phyloP scores from a whole-genome alignment of 2,113 vertebrate species.

The Hucho hucho region DNA sequence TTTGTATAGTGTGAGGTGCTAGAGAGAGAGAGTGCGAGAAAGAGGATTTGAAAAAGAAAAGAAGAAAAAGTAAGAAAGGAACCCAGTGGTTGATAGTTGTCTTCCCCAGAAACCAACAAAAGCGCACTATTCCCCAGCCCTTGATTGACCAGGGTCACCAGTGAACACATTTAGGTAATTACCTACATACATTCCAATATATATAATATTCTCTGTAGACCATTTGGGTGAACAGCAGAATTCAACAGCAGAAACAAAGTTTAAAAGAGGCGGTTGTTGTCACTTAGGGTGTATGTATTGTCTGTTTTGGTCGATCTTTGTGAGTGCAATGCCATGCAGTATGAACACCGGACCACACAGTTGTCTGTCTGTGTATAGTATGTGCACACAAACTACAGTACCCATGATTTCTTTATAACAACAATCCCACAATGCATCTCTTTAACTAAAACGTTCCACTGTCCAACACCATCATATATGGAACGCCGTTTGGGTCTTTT shows the following conservation, averaged over 20 bases:
- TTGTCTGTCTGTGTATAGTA: neutral
- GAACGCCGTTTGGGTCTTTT: too few relatives aligned
- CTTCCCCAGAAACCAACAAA: slow-evolving; percentile 35
- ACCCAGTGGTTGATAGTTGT: slow-evolving; percentile 52
- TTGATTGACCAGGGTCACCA: slow-evolving; percentile 53
- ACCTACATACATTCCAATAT: slow-evolving; percentile 73
- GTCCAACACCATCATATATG: too few relatives aligned
- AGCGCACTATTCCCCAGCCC: slow-evolving; percentile 43
- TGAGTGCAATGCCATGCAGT: slow-evolving; percentile 18
- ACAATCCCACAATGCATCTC: slow-evolving; percentile 11
- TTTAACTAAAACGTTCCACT: slow-evolving; percentile 12
- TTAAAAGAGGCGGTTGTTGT: slow-evolving; percentile 33
- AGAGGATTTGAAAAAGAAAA: slow-evolving; percentile 16
- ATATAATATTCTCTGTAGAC: slow-evolving; percentile 63
- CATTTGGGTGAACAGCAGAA: slow-evolving; percentile 49
- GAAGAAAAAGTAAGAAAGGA: slow-evolving; percentile 18
- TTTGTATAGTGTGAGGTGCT: slow-evolving; percentile 44
- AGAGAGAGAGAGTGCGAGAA: neutral
- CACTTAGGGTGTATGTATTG: slow-evolving; percentile 13
- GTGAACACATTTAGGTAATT: slow-evolving; percentile 55
- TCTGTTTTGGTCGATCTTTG: slow-evolving; percentile 25
- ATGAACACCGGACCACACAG: slow-evolving; percentile 18
- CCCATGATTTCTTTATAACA: slow-evolving; percentile 18
- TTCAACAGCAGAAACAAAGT: slow-evolving; percentile 34
- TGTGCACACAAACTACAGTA: slow-evolving; percentile 25